Evolutionary conservation across 2,797 vertebrate genomes (phyloP).

Genomic region (Dendrocincla fuliginosa): DNA sequence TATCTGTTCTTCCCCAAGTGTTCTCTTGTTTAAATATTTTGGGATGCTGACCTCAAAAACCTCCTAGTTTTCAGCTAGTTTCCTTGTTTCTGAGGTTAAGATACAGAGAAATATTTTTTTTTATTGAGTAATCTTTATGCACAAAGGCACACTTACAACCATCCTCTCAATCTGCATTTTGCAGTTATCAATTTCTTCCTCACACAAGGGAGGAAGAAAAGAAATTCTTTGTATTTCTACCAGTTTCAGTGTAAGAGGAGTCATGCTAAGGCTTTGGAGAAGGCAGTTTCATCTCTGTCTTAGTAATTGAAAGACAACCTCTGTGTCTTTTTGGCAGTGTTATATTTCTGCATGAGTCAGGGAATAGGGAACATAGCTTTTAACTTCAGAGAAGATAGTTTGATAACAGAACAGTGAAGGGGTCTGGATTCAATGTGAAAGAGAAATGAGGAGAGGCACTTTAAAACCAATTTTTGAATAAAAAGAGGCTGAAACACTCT

Average conservation of each 20-base stretch:
- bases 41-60: background rate
- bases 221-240: background rate
- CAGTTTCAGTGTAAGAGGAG: background rate
- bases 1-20: background rate
- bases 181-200: slow-evolving; percentile 1
- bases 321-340: background rate
- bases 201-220: background rate
- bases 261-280: slow-evolving; percentile 36
- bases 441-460: slow-evolving; percentile 27
- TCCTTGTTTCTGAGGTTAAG: background rate
- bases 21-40: background rate
- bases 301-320: slow-evolving; percentile 32
- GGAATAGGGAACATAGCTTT: slow-evolving; percentile 31
- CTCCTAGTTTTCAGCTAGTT: background rate
- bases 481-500: slow-evolving; percentile 19
- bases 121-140: background rate
- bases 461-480: slow-evolving; percentile 50
- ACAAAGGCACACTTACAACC: background rate
- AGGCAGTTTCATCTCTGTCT: slow-evolving; percentile 36
- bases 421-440: slow-evolving; percentile 4
- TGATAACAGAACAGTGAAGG: slow-evolving; percentile 39
- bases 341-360: slow-evolving; percentile 10
- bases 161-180: slow-evolving; percentile 8
- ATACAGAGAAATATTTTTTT: background rate
- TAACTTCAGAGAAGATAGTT: slow-evolving; percentile 30